These are phyloP conservation scores for Chymomyza caudatula DNA, from an alignment of 2,888 invertebrate species.

Conservation along the genomic window DNA sequence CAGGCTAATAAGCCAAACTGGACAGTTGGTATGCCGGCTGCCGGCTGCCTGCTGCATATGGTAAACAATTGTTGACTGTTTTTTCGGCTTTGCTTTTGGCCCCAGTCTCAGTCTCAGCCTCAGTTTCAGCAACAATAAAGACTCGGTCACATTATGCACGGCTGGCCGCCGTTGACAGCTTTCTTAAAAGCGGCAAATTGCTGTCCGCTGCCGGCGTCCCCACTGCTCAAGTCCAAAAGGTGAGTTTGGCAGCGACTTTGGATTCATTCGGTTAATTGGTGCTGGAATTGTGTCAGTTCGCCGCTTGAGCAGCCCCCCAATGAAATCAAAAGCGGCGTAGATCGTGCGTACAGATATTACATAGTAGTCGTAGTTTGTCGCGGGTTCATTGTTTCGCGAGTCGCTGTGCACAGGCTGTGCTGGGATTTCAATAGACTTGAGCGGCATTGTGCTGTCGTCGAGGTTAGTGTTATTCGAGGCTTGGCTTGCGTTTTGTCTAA, in stretches of 20 bases:
- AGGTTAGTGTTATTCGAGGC: slow-evolving; percentile 7
- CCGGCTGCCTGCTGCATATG: slow-evolving; percentile 56
- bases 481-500: slow-evolving; percentile 14
- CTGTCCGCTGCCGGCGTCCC: slow-evolving; percentile 32
- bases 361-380: neutral
- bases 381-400: neutral
- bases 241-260: slow-evolving; percentile 11
- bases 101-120: slow-evolving; percentile 23
- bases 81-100: slow-evolving; percentile 27
- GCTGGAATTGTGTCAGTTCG: slow-evolving; percentile 65
- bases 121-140: slow-evolving; percentile 45
- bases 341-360: slow-evolving; percentile 67
- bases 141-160: slow-evolving; percentile 32
- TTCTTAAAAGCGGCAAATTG: slow-evolving; percentile 58
- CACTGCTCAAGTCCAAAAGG: slow-evolving; percentile 41
- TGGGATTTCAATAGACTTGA: neutral
- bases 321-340: slow-evolving; percentile 56
- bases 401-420: neutral
- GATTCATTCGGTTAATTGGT: slow-evolving; percentile 62
- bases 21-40: slow-evolving; percentile 70
- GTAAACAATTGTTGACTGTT: slow-evolving; percentile 65
- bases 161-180: slow-evolving; percentile 62
- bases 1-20: slow-evolving; percentile 72
- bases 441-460: neutral
- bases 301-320: slow-evolving; percentile 19